Base-by-base conservation (phyloP, 2,797 vertebrate species). In the Gadopsis marmoratus region DNA sequence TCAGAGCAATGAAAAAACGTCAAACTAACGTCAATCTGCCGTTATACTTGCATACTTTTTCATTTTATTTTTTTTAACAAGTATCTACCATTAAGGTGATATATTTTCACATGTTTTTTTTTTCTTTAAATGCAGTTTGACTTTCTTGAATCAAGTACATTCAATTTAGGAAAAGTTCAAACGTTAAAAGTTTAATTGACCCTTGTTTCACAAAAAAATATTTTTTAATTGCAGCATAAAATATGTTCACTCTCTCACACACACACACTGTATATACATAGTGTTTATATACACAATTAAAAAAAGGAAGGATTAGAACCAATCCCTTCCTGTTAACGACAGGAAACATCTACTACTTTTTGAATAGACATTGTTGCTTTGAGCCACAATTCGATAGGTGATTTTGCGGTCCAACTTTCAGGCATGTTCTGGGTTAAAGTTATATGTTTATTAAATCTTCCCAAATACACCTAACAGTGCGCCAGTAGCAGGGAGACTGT, bases 371-470 rank as follows among this genome's bases (percentile, higher is more conserved):
- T 95, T 58, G 63, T 89, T 75, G 90, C 91, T 87, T 73, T 39
- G 35, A 83, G 89, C 83, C 77, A 86, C 82, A 23, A 51, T 84
- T 79, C 89, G 77, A 91, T 85, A 72, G 89, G 67, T 78, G 55
- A 90, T 91, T 89, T 83, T 35, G 76, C 56, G 59, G 43, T 71
- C 71, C 26, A 69, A 75, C 83, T 86, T 88, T 86, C 86, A 83
- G 79, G 75, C 80, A 84, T 33, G 65, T 76, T 75, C 83, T 8
- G 59, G 43, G 73, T 80, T 93, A 94, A 94, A 89, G 67, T 81
- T 69, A 61, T 23, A 73, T 89, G 83, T 90, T 93, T 85, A 95
- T 94, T 92, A 85, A 92, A 94, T 94, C 91, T 89, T 64, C 85
- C 55, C 78, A 79, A 88, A 79, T 83, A 66, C 68, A 85, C 62